Evolutionary conservation across 2,797 vertebrate genomes (phyloP).

Genomic region (Rhinoraja longicauda): DNA sequence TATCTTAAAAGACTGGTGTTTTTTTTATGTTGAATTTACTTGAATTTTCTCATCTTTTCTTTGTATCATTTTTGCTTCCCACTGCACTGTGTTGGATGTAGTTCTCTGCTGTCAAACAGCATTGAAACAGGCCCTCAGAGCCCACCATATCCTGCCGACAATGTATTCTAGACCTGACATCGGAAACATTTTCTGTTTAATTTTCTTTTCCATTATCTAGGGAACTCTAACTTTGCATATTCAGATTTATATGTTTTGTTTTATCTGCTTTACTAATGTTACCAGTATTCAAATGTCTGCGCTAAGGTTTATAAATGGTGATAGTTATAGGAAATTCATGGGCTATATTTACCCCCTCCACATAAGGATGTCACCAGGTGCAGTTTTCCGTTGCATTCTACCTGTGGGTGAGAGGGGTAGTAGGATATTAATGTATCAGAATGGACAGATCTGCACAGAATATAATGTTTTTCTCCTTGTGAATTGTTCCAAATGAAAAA

Average conservation of each 20-base stretch:
- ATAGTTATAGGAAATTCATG: neutral
- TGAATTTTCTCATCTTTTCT: neutral
- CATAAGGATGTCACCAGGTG: neutral
- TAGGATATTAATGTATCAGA: neutral
- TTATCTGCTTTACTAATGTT: neutral
- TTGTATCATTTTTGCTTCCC: neutral
- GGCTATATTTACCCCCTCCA: neutral
- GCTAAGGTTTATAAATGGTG: neutral
- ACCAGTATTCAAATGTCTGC: neutral
- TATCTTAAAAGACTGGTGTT: neutral
- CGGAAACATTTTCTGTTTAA: neutral
- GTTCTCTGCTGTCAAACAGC: too few species aligned
- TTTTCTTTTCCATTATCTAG: neutral
- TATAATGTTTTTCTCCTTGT: neutral
- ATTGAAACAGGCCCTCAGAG: too few species aligned
- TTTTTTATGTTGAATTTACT: neutral
- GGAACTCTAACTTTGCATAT: too few species aligned
- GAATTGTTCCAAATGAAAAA: neutral
- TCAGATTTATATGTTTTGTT: too few species aligned
- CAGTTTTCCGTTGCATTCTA: neutral
- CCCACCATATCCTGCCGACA: too few species aligned
- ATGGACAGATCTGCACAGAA: neutral
- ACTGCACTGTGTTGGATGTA: too few species aligned
- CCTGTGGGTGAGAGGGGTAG: neutral
- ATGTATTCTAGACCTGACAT: neutral